Evolutionary conservation across 2,113 vertebrate species (phyloP), one percentile per base, ranked within the genome.

Genomic region (Patagioenas fasciata): DNA sequence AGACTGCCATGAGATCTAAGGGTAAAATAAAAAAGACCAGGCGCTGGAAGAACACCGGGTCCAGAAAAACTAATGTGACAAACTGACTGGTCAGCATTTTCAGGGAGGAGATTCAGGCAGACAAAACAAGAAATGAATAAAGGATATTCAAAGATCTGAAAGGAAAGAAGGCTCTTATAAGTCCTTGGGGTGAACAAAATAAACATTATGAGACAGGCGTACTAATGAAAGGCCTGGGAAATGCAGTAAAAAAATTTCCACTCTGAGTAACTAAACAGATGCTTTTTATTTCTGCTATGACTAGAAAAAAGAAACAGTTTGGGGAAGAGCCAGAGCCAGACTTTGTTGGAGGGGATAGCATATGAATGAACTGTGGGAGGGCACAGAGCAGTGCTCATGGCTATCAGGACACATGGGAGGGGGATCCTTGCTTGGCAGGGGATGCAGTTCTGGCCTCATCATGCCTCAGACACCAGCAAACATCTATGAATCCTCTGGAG

Each of bases 21-120:
- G 11, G 16, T 60, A 53, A 84, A 90, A 84, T 34, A 57, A 80
- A 88, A 74, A 66, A 80, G 53, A 42, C 3, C 3, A 2, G 50
- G 16, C 0, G 0, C 21, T 9, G 1, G 24, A 78, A 84, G 25
- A 74, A 44, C 32, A 64, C 15, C 0, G 2, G 7, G 7, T 36
- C 42, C 72, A 56, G 60, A 38, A 89, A 90, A 89, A 69, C 10
- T 36, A 20, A 65, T 29, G 40, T 34, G 47, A 70, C 21, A 40
- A 66, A 85, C 13, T n/a, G 60, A 14, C 23, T 2, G 10, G 58
- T 73, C 82, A 94, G 60, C n/a, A 34, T 23, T 82, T 92, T 60
- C 58, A 85, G 38, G 29, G 53, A 75, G 56, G 42, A 87, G 53
- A 48, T 47, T 6, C 26, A 70, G 54, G 34, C 73, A 93, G 61